Percentiles rank a stretch among this genome's conserved stretches.
phyloP scores from a whole-genome alignment of 1,140 invertebrate genomes.

The Periplaneta americana region DNA sequence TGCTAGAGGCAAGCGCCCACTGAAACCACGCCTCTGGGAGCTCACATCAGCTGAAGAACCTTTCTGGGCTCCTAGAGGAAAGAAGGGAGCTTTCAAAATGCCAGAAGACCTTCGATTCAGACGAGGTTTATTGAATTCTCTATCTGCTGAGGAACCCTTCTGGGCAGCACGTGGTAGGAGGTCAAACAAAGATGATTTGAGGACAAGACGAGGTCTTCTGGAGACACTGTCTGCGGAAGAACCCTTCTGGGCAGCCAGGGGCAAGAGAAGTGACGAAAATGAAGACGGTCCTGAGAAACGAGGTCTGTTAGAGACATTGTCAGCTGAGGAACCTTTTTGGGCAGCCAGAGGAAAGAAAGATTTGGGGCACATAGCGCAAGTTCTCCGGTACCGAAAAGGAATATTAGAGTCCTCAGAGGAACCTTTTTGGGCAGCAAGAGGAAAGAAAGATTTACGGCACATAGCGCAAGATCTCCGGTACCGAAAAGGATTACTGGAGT shows the following conservation, averaged over 20 bases:
- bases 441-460: no score
- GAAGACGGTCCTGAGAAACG: neutral
- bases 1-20: neutral
- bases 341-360: neutral
- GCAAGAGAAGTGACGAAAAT: neutral
- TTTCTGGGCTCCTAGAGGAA: neutral
- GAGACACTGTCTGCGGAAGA: constrained; percentile 8
- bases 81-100: neutral
- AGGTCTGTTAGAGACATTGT: neutral
- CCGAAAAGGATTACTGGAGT: neutral
- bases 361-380: neutral
- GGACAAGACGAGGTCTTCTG: neutral
- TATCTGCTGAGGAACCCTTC: neutral
- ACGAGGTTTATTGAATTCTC: neutral
- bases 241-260: constrained; percentile 13
- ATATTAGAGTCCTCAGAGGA: neutral
- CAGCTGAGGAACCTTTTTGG: neutral
- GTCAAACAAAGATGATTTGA: neutral
- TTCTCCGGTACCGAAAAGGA: neutral
- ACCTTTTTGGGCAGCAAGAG: constrained; percentile 9
- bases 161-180: neutral
- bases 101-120: neutral
- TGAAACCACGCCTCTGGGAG: neutral
- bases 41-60: neutral
- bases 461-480: no score